Conservation (phyloP, 2,888 invertebrate species). For the Cryptus armator region DNA sequence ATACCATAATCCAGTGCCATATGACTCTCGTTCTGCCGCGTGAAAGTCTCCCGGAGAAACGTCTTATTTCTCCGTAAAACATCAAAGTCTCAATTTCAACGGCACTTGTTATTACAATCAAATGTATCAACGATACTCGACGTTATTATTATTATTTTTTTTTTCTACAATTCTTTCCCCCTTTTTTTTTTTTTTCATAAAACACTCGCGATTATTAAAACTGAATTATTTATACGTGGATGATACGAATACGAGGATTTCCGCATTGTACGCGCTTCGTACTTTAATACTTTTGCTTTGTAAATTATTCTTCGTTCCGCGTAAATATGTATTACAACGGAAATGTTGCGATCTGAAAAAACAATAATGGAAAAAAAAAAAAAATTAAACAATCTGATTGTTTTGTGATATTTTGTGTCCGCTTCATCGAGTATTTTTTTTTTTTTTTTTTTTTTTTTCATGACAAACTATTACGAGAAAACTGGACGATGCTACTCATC, state of each 20-base stretch:
- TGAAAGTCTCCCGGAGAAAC: constrained; percentile 69
- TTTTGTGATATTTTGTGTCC: not conserved
- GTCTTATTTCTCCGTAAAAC: constrained; percentile 69
- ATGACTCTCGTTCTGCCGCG: constrained; percentile 73
- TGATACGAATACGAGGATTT: not conserved
- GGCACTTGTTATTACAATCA: constrained; percentile 16
- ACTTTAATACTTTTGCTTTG: constrained; percentile 5
- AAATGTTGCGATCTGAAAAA: constrained; percentile 14
- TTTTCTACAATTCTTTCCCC: constrained; percentile 7
- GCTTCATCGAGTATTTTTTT: constrained; percentile 2
- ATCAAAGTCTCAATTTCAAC: constrained; percentile 67
- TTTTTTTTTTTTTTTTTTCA: not conserved
- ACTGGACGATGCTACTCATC: not conserved
- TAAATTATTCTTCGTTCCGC: constrained; percentile 5
- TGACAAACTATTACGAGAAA: not conserved
- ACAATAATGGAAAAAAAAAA: not conserved
- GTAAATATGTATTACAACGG: not conserved
- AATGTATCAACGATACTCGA: not conserved
- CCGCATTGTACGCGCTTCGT: not conserved
- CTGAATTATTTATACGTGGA: not conserved
- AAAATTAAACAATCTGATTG: not conserved
- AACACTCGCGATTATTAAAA: constrained; percentile 7
- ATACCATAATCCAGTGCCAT: constrained; percentile 83
- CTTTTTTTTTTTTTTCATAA: not conserved
- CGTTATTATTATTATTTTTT: not conserved